Conservation (phyloP, 1,140 invertebrate species). For the Polypedilum vanderplanki region DNA sequence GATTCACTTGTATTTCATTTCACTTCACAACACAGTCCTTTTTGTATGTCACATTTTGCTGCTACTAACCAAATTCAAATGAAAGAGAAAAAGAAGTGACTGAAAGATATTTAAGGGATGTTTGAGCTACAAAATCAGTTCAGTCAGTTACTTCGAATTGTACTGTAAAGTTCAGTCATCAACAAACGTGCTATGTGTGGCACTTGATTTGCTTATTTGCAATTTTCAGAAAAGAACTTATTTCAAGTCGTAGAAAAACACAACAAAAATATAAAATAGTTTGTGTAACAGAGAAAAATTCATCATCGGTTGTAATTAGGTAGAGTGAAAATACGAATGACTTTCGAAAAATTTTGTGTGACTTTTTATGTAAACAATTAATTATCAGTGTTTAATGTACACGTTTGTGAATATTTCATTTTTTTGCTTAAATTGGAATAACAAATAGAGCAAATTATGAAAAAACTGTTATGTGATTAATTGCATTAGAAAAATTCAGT, state of each 20-base stretch:
- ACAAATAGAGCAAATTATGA: too few species aligned
- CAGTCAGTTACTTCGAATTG: slow-evolving; percentile 5
- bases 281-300: background rate
- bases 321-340: background rate
- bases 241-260: background rate
- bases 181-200: background rate
- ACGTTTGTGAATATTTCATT: background rate
- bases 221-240: background rate
- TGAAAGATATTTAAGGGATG: background rate
- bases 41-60: background rate
- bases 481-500: too few species aligned
- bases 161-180: background rate
- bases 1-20: background rate
- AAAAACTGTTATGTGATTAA: too few species aligned
- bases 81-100: background rate
- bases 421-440: too few species aligned
- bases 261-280: background rate
- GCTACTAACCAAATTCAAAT: background rate
- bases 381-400: background rate
- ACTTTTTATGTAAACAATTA: slow-evolving; percentile 5
- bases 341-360: background rate
- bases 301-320: background rate
- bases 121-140: background rate
- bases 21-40: background rate
- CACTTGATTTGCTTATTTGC: background rate